phyloP scores from a whole-genome alignment of 1,140 invertebrate genomes.

The Rhizoglyphus robini region DNA sequence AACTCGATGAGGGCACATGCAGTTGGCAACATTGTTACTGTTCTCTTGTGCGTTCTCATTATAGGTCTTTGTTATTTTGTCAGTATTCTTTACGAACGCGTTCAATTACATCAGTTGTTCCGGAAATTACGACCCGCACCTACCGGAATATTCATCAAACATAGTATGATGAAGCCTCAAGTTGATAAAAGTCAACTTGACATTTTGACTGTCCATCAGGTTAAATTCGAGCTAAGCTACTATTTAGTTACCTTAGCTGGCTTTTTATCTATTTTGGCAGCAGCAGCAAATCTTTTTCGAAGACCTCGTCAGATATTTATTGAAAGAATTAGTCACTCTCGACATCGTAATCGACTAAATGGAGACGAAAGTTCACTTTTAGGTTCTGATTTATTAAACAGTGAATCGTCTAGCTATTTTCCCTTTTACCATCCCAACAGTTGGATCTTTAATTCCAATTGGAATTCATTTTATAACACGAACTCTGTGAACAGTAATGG shows the following conservation, averaged over 20 bases:
- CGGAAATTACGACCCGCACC: neutral
- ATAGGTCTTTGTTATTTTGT: constrained; percentile 26
- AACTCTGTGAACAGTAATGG: neutral
- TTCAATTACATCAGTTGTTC: constrained; percentile 22
- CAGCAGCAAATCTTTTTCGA: constrained; percentile 25
- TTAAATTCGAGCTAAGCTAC: constrained; percentile 27
- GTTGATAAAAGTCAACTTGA: constrained; percentile 9
- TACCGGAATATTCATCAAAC: neutral
- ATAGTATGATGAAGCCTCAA: neutral
- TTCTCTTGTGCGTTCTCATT: constrained; percentile 23
- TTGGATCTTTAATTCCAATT: constrained; percentile 1
- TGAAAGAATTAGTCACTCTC: neutral
- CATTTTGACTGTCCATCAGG: constrained; percentile 21
- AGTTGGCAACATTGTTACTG: constrained; percentile 24
- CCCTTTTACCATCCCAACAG: neutral
- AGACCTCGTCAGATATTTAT: constrained; percentile 17
- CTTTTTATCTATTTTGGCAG: constrained; percentile 22
- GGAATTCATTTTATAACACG: neutral
- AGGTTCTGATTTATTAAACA: neutral
- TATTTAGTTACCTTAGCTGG: constrained; percentile 26
- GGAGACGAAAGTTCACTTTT: constrained; percentile 12
- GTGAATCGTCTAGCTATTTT: neutral
- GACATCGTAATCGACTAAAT: neutral
- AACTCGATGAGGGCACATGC: constrained; percentile 21
- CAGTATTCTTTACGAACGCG: constrained; percentile 22